Conservation (phyloP, 2,888 invertebrate genomes). For the Ormyrus labotus region DNA sequence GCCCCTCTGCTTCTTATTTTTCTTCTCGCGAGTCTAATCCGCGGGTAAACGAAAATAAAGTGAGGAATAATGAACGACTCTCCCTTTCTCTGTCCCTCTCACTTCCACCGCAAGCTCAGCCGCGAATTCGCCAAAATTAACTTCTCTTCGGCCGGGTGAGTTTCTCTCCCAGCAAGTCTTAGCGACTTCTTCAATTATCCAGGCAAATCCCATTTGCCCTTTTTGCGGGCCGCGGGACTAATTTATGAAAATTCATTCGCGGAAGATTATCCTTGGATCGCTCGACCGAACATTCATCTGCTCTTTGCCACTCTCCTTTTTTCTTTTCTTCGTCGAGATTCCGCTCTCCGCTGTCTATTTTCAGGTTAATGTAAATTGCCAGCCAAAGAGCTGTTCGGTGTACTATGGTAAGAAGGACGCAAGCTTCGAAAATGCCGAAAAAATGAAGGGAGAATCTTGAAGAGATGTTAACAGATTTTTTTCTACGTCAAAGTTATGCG, state of each 20-base stretch:
- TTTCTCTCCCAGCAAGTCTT: neutral
- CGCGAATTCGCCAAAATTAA: constrained; percentile 29
- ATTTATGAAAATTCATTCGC: constrained; percentile 43
- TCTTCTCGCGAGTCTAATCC: constrained; percentile 2
- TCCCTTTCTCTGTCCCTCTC: neutral
- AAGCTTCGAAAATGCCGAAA: too few relatives aligned
- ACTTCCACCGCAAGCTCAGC: neutral
- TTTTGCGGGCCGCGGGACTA: neutral
- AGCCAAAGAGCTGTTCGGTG: too few relatives aligned
- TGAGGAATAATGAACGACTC: constrained; percentile 22
- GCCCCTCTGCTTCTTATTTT: constrained; percentile 3
- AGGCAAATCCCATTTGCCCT: constrained; percentile 19
- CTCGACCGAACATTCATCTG: constrained; percentile 12
- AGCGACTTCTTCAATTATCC: constrained; percentile 7
- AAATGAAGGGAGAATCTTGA: too few relatives aligned
- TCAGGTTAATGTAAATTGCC: too few relatives aligned
- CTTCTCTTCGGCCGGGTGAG: constrained; percentile 6
- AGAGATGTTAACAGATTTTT: too few relatives aligned
- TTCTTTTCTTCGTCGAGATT: too few relatives aligned
- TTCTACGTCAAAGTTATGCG: too few relatives aligned
- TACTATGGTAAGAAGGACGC: too few relatives aligned
- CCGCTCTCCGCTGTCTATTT: too few relatives aligned
- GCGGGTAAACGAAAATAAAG: constrained; percentile 39
- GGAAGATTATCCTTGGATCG: neutral
- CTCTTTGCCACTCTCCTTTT: neutral